A percentile compares a stretch with the other conserved stretches of the same genome.
These are phyloP conservation scores for Drosophila borealis DNA, from an alignment of 2,888 invertebrate species.

Conservation along the genomic window DNA sequence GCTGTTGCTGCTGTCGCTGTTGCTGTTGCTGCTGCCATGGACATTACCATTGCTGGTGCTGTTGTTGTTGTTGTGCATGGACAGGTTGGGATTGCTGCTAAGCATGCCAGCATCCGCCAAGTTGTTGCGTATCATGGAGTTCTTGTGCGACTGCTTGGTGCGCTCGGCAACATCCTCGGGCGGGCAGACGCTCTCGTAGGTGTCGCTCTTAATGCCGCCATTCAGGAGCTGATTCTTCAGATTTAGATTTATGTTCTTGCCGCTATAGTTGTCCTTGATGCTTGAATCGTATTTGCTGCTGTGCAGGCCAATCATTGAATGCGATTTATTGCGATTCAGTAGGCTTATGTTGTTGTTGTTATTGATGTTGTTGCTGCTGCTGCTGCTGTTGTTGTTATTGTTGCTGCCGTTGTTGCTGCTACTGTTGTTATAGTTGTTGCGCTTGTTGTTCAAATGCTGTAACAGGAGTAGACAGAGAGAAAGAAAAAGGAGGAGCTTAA, in stretches of 20 bases:
- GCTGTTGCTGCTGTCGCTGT: conserved; percentile 61
- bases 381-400: conserved; percentile 14
- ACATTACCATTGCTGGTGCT: conserved; percentile 79
- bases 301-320: conserved; percentile 83
- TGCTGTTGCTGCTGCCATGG: conserved; percentile 36
- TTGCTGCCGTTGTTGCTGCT: conserved; percentile 6
- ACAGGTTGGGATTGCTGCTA: conserved; percentile 56
- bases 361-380: conserved; percentile 32
- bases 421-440: conserved; percentile 62
- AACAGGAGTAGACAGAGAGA: conserved; percentile 5
- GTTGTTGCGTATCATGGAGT: conserved; percentile 83
- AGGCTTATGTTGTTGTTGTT: conserved; percentile 56
- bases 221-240: conserved; percentile 82
- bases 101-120: conserved; percentile 57
- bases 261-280: conserved; percentile 77
- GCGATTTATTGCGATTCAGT: conserved; percentile 83
- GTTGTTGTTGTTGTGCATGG: conserved; percentile 47
- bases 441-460: conserved; percentile 83
- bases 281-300: conserved; percentile 81
- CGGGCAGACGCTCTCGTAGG: conserved; percentile 85
- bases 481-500: background rate
- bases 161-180: conserved; percentile 85
- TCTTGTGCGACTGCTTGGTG: conserved; percentile 83
- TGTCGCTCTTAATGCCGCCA: conserved; percentile 83
- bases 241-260: conserved; percentile 81